Conservation (phyloP, 2,113 vertebrate species). For the Daboia siamensis region DNA sequence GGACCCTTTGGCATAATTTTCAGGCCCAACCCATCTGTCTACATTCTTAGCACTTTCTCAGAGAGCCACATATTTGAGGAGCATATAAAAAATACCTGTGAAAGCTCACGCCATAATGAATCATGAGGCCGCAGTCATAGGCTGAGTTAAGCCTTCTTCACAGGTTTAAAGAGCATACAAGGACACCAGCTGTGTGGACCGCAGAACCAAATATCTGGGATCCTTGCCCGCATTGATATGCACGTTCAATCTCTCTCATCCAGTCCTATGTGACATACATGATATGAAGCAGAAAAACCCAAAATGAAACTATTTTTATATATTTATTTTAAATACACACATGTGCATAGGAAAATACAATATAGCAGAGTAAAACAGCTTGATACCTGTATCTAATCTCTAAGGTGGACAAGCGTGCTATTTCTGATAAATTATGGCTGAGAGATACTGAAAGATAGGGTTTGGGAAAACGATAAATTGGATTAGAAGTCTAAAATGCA, state of each 20-base stretch:
- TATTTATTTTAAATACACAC: not conserved
- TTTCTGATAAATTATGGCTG: not conserved
- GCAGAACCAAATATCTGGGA: too few relatives aligned
- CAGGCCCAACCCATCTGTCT: not conserved
- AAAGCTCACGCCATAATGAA: not conserved
- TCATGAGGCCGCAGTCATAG: not conserved
- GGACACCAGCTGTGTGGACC: not conserved
- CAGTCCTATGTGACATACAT: not conserved
- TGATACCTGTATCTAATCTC: not conserved
- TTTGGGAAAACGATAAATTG: not conserved
- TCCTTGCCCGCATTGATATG: not conserved
- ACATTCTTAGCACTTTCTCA: not conserved
- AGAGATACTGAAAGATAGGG: not conserved
- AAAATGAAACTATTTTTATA: not conserved
- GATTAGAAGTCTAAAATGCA: not conserved
- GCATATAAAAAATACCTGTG: not conserved
- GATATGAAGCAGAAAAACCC: not conserved
- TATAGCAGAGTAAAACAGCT: not conserved
- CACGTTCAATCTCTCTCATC: not conserved
- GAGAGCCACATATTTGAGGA: not conserved
- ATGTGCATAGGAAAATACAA: not conserved
- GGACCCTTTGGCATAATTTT: not conserved
- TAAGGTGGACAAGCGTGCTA: not conserved
- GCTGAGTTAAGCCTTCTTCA: not conserved
- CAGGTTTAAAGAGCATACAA: not conserved